Conservation (phyloP, 2,888 invertebrate species). For the Hemaris fuciformis region DNA sequence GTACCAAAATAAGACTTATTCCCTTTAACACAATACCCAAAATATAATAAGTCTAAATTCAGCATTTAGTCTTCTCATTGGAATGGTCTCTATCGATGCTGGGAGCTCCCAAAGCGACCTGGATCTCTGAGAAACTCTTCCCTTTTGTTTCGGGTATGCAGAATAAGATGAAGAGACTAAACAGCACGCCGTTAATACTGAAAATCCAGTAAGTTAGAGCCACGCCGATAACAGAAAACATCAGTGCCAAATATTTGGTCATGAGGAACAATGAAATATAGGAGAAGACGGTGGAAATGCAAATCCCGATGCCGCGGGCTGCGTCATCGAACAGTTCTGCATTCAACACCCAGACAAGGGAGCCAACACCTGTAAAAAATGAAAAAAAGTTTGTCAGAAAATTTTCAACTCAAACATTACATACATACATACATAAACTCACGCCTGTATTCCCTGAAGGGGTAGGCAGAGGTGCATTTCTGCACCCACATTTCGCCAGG, state of each 20-base stretch:
- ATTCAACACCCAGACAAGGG: conserved; percentile 47
- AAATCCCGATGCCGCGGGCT: conserved; percentile 44
- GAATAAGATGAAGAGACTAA: conserved; percentile 37
- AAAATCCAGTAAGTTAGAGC: conserved; percentile 51
- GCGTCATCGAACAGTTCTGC: conserved; percentile 56
- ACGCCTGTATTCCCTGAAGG: no score
- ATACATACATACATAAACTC: no score
- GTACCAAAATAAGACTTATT: no score
- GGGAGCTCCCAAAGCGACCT: conserved; percentile 37
- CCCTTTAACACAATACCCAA: background rate
- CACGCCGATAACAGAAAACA: conserved; percentile 42
- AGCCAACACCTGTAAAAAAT: conserved; percentile 48
- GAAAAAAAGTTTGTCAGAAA: background rate
- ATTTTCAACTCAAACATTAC: no score
- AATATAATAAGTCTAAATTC: background rate
- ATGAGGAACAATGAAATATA: conserved; percentile 37
- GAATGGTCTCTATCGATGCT: background rate
- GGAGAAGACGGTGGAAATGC: conserved; percentile 26
- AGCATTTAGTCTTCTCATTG: background rate
- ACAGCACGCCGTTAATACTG: conserved; percentile 34
- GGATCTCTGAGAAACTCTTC: conserved; percentile 59
- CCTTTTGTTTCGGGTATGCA: conserved; percentile 66
- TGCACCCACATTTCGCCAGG: no score
- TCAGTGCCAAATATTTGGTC: conserved; percentile 44
- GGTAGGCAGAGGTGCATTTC: no score